phyloP scores from a whole-genome alignment of 2,888 invertebrate species.

The Eupithecia pulchellata region DNA sequence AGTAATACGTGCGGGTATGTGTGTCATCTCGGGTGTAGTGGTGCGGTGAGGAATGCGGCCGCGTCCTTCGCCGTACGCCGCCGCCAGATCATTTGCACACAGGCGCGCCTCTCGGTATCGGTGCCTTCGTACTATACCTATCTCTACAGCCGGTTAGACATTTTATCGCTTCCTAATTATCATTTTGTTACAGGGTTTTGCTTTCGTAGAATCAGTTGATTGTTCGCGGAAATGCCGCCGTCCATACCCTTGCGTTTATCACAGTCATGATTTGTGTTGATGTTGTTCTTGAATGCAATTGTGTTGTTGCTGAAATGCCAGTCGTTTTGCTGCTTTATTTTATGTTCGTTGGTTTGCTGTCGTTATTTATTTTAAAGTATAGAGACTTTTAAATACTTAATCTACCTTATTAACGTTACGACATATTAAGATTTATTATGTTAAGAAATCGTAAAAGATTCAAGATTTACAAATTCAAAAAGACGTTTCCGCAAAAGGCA shows the following conservation, averaged over 20 bases:
- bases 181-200: slow-evolving; percentile 62
- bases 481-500: slow-evolving; percentile 10
- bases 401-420: background rate
- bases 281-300: slow-evolving; percentile 26
- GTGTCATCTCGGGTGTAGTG: slow-evolving; percentile 74
- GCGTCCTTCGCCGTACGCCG: slow-evolving; percentile 82
- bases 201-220: slow-evolving; percentile 45
- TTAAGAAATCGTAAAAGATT: background rate
- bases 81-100: slow-evolving; percentile 81
- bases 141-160: slow-evolving; percentile 57
- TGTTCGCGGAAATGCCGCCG: slow-evolving; percentile 45
- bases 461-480: background rate
- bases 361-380: background rate
- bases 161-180: slow-evolving; percentile 78
- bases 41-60: slow-evolving; percentile 81
- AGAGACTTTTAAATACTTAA: background rate
- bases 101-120: slow-evolving; percentile 61
- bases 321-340: slow-evolving; percentile 22
- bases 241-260: slow-evolving; percentile 37
- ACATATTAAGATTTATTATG: background rate
- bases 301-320: slow-evolving; percentile 16
- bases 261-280: slow-evolving; percentile 43
- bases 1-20: slow-evolving; percentile 72
- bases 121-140: slow-evolving; percentile 20
- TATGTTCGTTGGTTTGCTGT: slow-evolving; percentile 8